Evolutionary conservation across 2,888 invertebrate genomes (phyloP).

Genomic region (Netelia fuscicornis): DNA sequence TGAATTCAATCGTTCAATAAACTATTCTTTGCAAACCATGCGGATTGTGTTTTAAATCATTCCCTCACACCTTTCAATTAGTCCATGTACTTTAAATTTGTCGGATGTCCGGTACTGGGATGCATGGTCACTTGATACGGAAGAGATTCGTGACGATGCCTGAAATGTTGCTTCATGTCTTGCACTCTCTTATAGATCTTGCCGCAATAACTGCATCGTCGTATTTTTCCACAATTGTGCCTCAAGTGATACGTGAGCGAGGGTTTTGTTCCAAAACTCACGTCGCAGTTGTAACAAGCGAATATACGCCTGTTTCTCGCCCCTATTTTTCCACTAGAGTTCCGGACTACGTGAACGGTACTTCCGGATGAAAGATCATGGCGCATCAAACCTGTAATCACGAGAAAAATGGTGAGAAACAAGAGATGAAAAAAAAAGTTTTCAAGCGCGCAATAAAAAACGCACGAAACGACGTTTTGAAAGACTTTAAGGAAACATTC

Average conservation of each 20-base stretch:
- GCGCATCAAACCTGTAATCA: conserved; percentile 58
- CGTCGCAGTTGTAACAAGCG: conserved; percentile 74
- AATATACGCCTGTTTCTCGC: conserved; percentile 59
- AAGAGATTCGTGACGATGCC: conserved; percentile 71
- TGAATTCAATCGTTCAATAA: too few species aligned
- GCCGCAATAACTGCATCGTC: conserved; percentile 79
- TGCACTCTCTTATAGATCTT: conserved; percentile 75
- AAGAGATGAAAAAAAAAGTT: not conserved
- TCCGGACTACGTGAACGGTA: not conserved
- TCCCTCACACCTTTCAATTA: not conserved
- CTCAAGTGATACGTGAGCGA: conserved; percentile 77
- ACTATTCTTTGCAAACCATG: too few species aligned
- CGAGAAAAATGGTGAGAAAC: conserved; percentile 42
- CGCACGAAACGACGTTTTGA: too few species aligned
- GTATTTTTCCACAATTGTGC: conserved; percentile 78
- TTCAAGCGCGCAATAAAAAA: too few species aligned
- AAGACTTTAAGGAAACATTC: too few species aligned
- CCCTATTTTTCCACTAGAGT: conserved; percentile 3
- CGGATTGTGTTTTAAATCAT: not conserved
- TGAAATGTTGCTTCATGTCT: conserved; percentile 76
- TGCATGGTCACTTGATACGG: conserved; percentile 64
- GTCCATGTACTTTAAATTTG: conserved; percentile 16
- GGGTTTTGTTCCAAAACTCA: conserved; percentile 76
- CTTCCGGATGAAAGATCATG: conserved; percentile 15
- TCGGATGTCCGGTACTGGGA: conserved; percentile 39